Evolutionary conservation across 2,797 vertebrate species (phyloP).

Genomic region (Triplophysa yarkandensis): DNA sequence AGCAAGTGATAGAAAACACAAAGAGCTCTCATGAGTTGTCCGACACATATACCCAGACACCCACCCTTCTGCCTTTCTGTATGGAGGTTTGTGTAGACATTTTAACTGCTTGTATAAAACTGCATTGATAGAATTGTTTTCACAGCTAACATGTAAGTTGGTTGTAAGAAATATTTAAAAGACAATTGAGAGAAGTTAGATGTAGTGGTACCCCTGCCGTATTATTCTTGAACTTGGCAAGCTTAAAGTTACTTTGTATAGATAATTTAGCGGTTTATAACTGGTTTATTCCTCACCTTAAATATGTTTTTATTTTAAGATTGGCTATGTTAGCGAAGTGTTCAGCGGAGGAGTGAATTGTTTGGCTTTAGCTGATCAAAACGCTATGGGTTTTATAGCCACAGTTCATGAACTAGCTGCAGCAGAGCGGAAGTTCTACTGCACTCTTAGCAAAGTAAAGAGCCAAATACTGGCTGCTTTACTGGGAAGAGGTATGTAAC

Average conservation of each 20-base stretch:
- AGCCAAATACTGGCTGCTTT: conserved; percentile 85
- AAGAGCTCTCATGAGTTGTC: conserved; percentile 12
- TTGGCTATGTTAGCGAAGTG: conserved; percentile 88
- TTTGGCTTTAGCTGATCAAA: conserved; percentile 84
- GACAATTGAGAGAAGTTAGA: too few relatives aligned
- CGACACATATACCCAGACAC: conserved; percentile 72
- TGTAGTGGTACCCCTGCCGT: too few relatives aligned
- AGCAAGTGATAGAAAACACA: conserved; percentile 64
- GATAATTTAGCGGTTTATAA: neutral
- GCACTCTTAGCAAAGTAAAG: conserved; percentile 80
- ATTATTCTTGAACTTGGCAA: neutral
- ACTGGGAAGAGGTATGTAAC: conserved; percentile 77
- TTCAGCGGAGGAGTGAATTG: conserved; percentile 84
- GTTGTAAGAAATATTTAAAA: neutral
- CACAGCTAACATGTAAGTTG: neutral
- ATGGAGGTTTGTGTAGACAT: conserved; percentile 79
- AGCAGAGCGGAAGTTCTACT: conserved; percentile 88
- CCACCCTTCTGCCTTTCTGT: conserved; percentile 80
- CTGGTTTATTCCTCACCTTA: neutral
- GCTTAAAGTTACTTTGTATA: neutral
- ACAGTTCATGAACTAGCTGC: conserved; percentile 90
- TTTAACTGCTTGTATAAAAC: neutral
- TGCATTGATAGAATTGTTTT: neutral
- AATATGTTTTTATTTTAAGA: conserved; percentile 65
- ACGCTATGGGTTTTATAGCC: conserved; percentile 89